phyloP scores from a whole-genome alignment of 2,113 vertebrate species.

The Bubo scandiacus region DNA sequence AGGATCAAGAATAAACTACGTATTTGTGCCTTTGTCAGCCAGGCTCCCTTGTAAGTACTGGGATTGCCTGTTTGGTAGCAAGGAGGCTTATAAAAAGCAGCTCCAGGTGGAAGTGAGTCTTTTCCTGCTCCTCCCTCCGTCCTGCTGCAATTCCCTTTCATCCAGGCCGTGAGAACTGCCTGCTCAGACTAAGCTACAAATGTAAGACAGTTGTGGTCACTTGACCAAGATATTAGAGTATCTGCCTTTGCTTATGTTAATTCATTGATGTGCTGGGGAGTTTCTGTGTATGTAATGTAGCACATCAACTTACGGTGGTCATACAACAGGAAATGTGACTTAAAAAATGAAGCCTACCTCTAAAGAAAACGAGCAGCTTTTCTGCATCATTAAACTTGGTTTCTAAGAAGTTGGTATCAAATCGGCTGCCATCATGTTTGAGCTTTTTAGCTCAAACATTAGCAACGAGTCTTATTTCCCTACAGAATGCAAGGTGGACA shows the following conservation, averaged over 20 bases:
- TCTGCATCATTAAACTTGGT: not conserved
- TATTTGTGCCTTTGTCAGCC: not conserved
- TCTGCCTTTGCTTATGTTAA: not conserved
- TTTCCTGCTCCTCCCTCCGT: slow-evolving; percentile 27
- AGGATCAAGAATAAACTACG: not conserved
- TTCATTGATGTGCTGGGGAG: not conserved
- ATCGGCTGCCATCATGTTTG: not conserved
- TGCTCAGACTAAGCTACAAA: not conserved
- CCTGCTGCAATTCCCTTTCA: not conserved
- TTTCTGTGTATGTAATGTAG: not conserved
- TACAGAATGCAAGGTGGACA: not conserved
- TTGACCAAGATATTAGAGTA: not conserved
- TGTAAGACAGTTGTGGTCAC: not conserved
- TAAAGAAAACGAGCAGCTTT: not conserved
- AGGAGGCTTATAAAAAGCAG: not conserved
- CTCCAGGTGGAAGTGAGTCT: slow-evolving; percentile 36
- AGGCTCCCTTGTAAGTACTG: not conserved
- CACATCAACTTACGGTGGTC: not conserved
- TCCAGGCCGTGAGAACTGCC: not conserved
- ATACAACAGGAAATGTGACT: not conserved
- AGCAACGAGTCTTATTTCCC: not conserved
- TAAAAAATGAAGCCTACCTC: not conserved
- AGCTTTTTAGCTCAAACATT: not conserved
- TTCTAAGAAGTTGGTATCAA: not conserved
- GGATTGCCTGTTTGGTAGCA: not conserved